phyloP scores from a whole-genome alignment of 2,113 vertebrate genomes.

The Cinclus mexicanus region DNA sequence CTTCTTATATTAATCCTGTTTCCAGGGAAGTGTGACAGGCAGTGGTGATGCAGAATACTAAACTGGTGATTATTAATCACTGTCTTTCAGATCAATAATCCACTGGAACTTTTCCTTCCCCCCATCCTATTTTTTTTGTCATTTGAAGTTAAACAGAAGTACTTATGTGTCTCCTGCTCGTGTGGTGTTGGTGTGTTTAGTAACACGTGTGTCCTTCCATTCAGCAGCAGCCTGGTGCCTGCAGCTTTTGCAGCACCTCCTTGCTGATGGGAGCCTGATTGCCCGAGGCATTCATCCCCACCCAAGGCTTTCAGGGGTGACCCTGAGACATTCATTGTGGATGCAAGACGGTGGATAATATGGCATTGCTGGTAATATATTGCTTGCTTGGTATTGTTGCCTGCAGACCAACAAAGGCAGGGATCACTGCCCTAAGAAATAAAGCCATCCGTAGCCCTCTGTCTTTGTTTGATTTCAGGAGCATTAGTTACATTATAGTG shows the following conservation, averaged over 20 bases:
- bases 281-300: slow-evolving; percentile 35
- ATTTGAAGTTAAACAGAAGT: slow-evolving; percentile 37
- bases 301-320: slow-evolving; percentile 41
- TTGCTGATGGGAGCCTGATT: slow-evolving; percentile 2
- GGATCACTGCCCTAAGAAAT: slow-evolving; percentile 57
- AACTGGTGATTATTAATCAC: slow-evolving; percentile 72
- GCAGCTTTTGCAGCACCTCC: slow-evolving; percentile 31
- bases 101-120: slow-evolving; percentile 53
- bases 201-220: background rate
- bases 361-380: slow-evolving; percentile 38
- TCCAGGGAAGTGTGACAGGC: slow-evolving; percentile 68
- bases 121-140: background rate
- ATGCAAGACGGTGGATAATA: slow-evolving; percentile 24
- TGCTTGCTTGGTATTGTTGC: slow-evolving; percentile 40
- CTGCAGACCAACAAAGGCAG: slow-evolving; percentile 52
- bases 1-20: slow-evolving; percentile 75
- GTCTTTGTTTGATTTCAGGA: slow-evolving; percentile 59
- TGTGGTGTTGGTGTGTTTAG: background rate
- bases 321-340: slow-evolving; percentile 30
- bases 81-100: slow-evolving; percentile 68
- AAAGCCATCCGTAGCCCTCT: slow-evolving; percentile 44
- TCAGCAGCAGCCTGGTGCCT: background rate
- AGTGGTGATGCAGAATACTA: slow-evolving; percentile 68
- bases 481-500: slow-evolving; percentile 44
- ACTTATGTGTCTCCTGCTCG: background rate